Percentiles rank a stretch among this genome's conserved stretches.
These are phyloP conservation scores for Heliangelus exortis DNA, from an alignment of 2,797 vertebrate species.

Conservation along the genomic window DNA sequence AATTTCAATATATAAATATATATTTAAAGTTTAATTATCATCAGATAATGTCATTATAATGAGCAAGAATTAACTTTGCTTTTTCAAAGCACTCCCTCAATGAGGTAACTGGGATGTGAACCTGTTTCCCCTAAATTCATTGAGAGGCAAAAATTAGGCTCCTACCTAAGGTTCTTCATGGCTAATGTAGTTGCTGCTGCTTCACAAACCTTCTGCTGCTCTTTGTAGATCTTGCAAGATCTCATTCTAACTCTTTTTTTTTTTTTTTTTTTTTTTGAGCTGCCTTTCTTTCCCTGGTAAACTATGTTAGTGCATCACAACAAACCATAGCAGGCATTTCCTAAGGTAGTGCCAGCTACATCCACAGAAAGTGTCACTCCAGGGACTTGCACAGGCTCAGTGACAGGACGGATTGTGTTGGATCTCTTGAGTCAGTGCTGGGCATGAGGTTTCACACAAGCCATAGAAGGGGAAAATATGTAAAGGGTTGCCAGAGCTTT, in stretches of 20 bases:
- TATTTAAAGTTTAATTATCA: neutral
- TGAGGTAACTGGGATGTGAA: neutral
- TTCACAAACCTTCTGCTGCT: neutral
- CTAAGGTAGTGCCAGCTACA: neutral
- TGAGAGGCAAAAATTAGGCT: neutral
- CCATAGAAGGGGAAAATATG: neutral
- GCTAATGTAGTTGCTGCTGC: neutral
- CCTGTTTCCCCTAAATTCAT: neutral
- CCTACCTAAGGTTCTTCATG: neutral
- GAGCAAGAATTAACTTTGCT: neutral
- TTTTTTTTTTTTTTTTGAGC: too few species aligned
- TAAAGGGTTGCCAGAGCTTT: neutral
- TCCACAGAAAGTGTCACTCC: neutral
- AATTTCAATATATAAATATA: constrained; percentile 5
- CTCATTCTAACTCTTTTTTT: neutral
- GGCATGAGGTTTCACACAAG: neutral
- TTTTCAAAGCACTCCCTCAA: neutral
- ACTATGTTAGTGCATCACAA: neutral
- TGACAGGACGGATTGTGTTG: neutral
- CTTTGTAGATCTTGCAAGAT: neutral
- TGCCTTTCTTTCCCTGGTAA: neutral
- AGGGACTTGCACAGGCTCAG: neutral
- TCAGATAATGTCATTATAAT: neutral
- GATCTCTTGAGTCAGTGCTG: neutral
- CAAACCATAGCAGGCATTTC: neutral